phyloP scores from a whole-genome alignment of 2,797 vertebrate genomes.

The Poeciliopsis turneri region DNA sequence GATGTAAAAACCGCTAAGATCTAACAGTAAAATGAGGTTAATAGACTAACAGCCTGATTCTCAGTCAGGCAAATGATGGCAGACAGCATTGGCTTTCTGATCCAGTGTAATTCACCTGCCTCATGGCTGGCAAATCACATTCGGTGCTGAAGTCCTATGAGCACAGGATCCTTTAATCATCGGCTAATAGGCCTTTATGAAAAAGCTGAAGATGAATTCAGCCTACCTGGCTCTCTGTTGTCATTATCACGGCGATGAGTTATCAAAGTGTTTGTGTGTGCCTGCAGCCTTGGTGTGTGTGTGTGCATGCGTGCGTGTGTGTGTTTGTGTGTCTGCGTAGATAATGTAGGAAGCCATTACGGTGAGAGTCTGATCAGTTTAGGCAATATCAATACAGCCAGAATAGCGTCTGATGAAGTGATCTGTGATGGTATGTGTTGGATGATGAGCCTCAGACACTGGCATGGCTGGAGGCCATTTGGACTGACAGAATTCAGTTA shows the following conservation, averaged over 20 bases:
- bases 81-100: slow-evolving; percentile 72
- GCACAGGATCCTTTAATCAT: slow-evolving; percentile 79
- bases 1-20: slow-evolving; percentile 62
- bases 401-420: slow-evolving; percentile 41
- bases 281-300: slow-evolving; percentile 34
- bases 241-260: slow-evolving; percentile 68
- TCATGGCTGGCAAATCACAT: slow-evolving; percentile 71
- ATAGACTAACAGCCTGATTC: slow-evolving; percentile 72
- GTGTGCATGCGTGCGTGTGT: slow-evolving; percentile 17
- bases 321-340: slow-evolving; percentile 37
- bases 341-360: slow-evolving; percentile 56
- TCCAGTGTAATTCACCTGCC: slow-evolving; percentile 71
- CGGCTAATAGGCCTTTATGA: slow-evolving; percentile 79
- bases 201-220: slow-evolving; percentile 78
- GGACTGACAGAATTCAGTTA: slow-evolving; percentile 41
- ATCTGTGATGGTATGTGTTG: slow-evolving; percentile 52
- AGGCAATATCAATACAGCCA: slow-evolving; percentile 55
- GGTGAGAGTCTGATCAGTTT: slow-evolving; percentile 50
- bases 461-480: slow-evolving; percentile 43
- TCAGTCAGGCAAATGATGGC: slow-evolving; percentile 68
- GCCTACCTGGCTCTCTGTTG: slow-evolving; percentile 73
- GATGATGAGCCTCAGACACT: slow-evolving; percentile 47
- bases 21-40: slow-evolving; percentile 68
- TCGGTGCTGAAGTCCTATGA: slow-evolving; percentile 66
- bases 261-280: slow-evolving; percentile 74